Conservation (phyloP, 2,797 vertebrate genomes). For the Melanotaenia nigrans region DNA sequence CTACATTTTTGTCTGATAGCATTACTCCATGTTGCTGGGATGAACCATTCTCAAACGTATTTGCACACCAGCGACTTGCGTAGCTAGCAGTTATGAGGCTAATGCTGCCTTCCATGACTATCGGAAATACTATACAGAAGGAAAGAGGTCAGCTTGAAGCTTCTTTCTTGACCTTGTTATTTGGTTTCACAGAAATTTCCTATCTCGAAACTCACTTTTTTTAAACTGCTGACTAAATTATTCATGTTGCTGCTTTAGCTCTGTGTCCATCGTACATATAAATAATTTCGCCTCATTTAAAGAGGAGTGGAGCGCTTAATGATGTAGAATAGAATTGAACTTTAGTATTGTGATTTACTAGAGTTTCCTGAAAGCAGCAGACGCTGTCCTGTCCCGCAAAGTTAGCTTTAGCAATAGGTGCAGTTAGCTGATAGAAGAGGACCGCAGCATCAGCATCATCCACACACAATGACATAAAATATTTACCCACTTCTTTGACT, state of each 20-base stretch:
- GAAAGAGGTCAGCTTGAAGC: background rate
- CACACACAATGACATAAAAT: conserved; percentile 31
- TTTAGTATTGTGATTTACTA: conserved; percentile 3
- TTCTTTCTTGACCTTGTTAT: background rate
- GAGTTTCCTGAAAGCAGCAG: conserved; percentile 51
- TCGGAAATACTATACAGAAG: accelerated
- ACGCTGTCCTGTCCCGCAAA: conserved; percentile 54
- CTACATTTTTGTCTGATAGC: background rate
- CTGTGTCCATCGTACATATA: background rate
- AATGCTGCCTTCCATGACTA: conserved; percentile 19
- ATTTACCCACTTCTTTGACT: background rate
- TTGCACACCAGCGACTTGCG: background rate
- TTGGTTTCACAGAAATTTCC: background rate
- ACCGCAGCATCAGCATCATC: conserved; percentile 44
- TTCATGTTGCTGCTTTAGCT: background rate
- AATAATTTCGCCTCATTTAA: background rate
- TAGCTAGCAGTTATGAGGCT: background rate
- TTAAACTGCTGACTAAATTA: background rate
- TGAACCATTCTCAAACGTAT: background rate
- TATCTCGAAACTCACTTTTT: background rate
- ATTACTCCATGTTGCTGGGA: too few relatives aligned
- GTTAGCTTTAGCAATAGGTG: conserved; percentile 48
- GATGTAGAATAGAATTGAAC: too few relatives aligned
- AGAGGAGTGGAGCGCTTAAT: background rate
- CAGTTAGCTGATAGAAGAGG: conserved; percentile 45